Evolutionary conservation across 2,888 invertebrate genomes (phyloP).

Genomic region (Hedychridium roseum): DNA sequence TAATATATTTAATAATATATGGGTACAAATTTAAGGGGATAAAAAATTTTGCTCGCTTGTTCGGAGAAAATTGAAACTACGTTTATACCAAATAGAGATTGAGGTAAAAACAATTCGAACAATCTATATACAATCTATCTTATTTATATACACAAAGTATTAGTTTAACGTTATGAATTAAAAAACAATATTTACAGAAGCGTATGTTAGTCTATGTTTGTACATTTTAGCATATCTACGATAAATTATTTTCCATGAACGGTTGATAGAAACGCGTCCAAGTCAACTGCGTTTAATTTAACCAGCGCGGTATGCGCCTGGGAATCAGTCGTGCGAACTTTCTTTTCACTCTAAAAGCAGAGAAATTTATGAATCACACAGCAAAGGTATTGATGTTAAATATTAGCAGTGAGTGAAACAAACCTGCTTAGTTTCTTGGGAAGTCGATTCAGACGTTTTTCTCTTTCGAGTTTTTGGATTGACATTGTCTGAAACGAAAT

Average conservation of each 20-base stretch:
- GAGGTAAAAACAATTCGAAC: too few species aligned
- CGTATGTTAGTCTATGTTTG: conserved; percentile 5
- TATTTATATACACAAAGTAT: too few species aligned
- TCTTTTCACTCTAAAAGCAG: conserved; percentile 42
- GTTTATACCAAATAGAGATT: too few species aligned
- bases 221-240: conserved; percentile 4
- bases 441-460: conserved; percentile 35
- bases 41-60: too few species aligned
- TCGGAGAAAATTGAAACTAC: too few species aligned
- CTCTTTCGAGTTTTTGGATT: conserved; percentile 36
- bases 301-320: too few species aligned
- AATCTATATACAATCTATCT: too few species aligned
- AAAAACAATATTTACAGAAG: conserved; percentile 8
- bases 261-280: conserved; percentile 49
- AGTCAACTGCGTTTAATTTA: conserved; percentile 42
- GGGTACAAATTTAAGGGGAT: too few species aligned
- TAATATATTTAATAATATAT: too few species aligned
- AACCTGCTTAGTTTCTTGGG: conserved; percentile 45
- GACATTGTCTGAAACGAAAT: conserved; percentile 28
- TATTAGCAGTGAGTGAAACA: conserved; percentile 7
- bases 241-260: conserved; percentile 42
- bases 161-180: too few species aligned
- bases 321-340: conserved; percentile 36
- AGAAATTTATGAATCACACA: neutral
- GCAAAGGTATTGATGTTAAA: neutral